Conservation (phyloP, 2,888 invertebrate species). For the Tipula unca region DNA sequence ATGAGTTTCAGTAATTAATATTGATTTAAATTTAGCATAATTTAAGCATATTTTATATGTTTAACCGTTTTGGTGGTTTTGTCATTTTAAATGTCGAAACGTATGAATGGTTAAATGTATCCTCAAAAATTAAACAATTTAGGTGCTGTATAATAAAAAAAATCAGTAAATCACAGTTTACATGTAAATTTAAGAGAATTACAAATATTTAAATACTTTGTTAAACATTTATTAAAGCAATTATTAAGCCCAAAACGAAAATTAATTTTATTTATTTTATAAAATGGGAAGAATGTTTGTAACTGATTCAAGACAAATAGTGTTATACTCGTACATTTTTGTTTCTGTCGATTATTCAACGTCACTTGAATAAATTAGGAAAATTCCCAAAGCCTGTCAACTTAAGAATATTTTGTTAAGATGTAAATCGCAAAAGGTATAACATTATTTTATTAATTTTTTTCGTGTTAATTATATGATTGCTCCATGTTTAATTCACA, state of each 20-base stretch:
- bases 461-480: background rate
- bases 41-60: background rate
- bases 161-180: background rate
- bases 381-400: background rate
- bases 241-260: background rate
- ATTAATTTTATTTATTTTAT: background rate
- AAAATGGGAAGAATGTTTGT: background rate
- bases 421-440: background rate
- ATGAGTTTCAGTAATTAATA: background rate
- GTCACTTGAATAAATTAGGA: background rate
- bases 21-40: background rate
- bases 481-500: background rate
- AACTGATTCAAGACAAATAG: background rate
- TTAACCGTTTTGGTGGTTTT: background rate
- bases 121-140: background rate
- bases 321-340: background rate
- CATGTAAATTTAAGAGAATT: background rate
- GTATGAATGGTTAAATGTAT: background rate
- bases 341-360: background rate
- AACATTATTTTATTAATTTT: background rate
- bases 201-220: background rate
- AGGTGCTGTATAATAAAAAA: background rate
- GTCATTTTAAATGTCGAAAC: background rate
- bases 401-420: background rate
- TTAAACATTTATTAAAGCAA: background rate